Conservation (phyloP, 1,140 invertebrate species). For the Choristoneura fumiferana region DNA sequence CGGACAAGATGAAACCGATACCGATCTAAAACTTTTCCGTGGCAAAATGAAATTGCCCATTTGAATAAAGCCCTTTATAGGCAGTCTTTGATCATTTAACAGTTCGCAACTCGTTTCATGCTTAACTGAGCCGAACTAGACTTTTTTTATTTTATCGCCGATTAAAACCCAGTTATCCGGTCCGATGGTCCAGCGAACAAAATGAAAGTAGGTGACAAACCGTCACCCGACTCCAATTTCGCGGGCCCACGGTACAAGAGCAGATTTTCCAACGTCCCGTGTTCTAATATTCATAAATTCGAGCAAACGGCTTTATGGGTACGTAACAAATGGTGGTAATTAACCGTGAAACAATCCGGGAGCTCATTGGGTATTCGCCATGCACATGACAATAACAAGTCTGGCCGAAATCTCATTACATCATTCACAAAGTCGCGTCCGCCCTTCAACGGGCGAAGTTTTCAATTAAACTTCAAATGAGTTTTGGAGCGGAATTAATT, state of each 20-base stretch:
- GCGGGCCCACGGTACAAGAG: constrained; percentile 14
- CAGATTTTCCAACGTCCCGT: constrained; percentile 25
- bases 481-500: constrained; percentile 75
- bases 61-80: constrained; percentile 31
- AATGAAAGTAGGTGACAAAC: constrained; percentile 32
- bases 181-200: constrained; percentile 30
- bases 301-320: constrained; percentile 30
- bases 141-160: constrained; percentile 50
- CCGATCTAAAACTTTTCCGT: constrained; percentile 9
- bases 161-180: constrained; percentile 46
- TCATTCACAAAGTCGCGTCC: constrained; percentile 60
- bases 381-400: constrained; percentile 65
- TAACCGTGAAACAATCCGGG: constrained; percentile 51
- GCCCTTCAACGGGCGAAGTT: constrained; percentile 59
- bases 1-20: constrained; percentile 1
- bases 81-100: constrained; percentile 54
- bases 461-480: constrained; percentile 77
- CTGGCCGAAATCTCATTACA: constrained; percentile 68
- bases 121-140: constrained; percentile 24
- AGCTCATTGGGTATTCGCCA: constrained; percentile 44
- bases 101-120: constrained; percentile 53
- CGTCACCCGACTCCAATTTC: constrained; percentile 19
- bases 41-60: constrained; percentile 22
- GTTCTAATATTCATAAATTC: constrained; percentile 45
- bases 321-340: constrained; percentile 53